Percentiles rank a stretch among this genome's conserved stretches.
These are phyloP conservation scores for Epizoanthus scotinus DNA, from an alignment of 92 coral and sea anemone genomes.

Conservation along the genomic window DNA sequence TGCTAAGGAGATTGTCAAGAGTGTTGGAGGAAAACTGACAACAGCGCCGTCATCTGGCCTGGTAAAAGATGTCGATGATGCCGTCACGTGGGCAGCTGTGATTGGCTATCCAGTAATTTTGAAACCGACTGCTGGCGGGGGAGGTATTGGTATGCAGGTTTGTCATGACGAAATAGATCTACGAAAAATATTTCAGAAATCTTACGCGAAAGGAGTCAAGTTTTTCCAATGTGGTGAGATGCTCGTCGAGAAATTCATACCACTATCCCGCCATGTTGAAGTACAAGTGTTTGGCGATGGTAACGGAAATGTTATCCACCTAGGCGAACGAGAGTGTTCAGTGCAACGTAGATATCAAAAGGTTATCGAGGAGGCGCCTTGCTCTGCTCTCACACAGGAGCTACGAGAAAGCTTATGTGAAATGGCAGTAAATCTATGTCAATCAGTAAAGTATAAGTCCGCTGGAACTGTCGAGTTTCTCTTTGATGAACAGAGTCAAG, in stretches of 20 bases:
- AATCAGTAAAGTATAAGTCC: constrained; percentile 43
- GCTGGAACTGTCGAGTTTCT: constrained; percentile 72
- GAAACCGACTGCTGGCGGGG: constrained; percentile 58
- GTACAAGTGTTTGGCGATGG: constrained; percentile 74
- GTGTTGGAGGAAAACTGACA: constrained; percentile 27
- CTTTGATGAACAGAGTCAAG: constrained; percentile 44
- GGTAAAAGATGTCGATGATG: constrained; percentile 38
- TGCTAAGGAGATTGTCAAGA: constrained; percentile 46
- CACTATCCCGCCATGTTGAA: constrained; percentile 56
- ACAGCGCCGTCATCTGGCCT: constrained; percentile 46
- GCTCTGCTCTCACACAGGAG: constrained; percentile 44
- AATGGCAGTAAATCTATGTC: constrained; percentile 54
- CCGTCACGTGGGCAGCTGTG: constrained; percentile 31
- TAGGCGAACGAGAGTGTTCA: constrained; percentile 74
- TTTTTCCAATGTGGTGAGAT: constrained; percentile 48
- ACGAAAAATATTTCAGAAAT: constrained; percentile 25
- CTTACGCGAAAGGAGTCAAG: constrained; percentile 40
- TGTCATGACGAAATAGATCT: constrained; percentile 47
- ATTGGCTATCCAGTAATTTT: constrained; percentile 66
- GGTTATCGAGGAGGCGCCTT: constrained; percentile 68
- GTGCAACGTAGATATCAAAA: constrained; percentile 68
- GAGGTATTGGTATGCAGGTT: constrained; percentile 62
- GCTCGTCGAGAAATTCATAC: constrained; percentile 55
- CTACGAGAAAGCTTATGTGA: constrained; percentile 46
- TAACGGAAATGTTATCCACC: constrained; percentile 52